Evolutionary conservation across 2,113 vertebrate species (phyloP).

Genomic region (Entelurus aequoreus): DNA sequence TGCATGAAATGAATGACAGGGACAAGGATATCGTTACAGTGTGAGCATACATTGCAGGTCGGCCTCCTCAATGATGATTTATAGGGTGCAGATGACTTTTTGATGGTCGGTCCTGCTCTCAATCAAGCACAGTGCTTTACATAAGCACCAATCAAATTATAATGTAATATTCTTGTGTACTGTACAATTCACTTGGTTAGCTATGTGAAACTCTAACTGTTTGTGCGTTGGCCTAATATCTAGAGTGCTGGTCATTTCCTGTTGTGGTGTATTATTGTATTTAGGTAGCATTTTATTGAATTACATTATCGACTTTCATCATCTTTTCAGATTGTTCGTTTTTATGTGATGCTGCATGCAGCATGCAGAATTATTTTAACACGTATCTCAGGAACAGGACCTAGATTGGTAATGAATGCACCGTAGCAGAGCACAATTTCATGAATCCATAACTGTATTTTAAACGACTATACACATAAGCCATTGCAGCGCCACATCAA

Average conservation of each 20-base stretch:
- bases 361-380: not conserved
- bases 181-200: not conserved
- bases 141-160: not conserved
- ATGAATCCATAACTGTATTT: conserved; percentile 27
- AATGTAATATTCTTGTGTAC: not conserved
- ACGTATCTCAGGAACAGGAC: not conserved
- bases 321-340: not conserved
- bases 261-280: not conserved
- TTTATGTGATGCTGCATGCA: not conserved
- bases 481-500: conserved; percentile 20
- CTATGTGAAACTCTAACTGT: conserved; percentile 16
- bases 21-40: conserved; percentile 27
- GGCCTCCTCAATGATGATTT: conserved; percentile 9
- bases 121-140: conserved; percentile 2
- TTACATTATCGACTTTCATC: not conserved
- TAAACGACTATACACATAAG: conserved; percentile 8
- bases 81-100: conserved; percentile 1
- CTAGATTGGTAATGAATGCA: not conserved
- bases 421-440: conserved; percentile 8
- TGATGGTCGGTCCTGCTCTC: not conserved
- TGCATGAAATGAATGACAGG: conserved; percentile 41
- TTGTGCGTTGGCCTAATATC: conserved; percentile 1
- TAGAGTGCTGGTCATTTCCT: not conserved
- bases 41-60: conserved; percentile 15
- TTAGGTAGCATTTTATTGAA: conserved; percentile 2